Percentiles rank a stretch among this genome's conserved stretches.
Conservation (phyloP, 64 coral and sea anemone species). For the Montipora capricornis region DNA sequence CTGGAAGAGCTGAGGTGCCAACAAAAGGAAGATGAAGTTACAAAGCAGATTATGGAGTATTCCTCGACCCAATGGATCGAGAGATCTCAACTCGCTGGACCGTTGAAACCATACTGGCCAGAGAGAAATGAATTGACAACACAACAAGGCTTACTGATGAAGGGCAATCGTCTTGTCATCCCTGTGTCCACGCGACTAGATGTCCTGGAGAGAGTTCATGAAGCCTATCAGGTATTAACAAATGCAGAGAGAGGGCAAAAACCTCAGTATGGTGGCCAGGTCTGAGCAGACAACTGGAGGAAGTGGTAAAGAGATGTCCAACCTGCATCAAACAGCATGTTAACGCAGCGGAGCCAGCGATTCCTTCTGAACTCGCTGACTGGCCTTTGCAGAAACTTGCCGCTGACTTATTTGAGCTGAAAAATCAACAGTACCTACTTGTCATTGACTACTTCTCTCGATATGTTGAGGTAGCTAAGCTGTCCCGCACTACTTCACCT, state of each 20-base stretch:
- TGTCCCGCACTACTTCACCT: not conserved
- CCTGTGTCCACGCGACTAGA: no score
- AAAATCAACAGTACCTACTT: constrained; percentile 4
- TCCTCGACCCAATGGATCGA: no score
- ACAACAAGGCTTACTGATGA: not conserved
- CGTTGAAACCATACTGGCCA: no score
- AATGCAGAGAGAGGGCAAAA: constrained; percentile 9
- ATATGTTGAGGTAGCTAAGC: constrained; percentile 31
- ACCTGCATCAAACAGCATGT: not conserved
- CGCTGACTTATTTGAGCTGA: constrained; percentile 36
- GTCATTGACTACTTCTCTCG: constrained; percentile 30
- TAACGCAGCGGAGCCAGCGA: not conserved
- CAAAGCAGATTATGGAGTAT: no score
- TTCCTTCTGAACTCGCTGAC: not conserved
- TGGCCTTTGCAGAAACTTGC: constrained; percentile 9
- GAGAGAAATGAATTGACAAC: no score
- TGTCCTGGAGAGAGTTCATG: no score
- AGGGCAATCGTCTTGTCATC: no score
- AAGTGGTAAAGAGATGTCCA: no score
- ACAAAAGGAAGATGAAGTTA: constrained; percentile 16
- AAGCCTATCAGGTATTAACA: not conserved
- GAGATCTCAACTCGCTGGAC: no score
- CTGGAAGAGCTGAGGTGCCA: constrained; percentile 4
- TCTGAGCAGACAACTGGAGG: constrained; percentile 6
- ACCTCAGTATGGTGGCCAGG: constrained; percentile 16